Evolutionary conservation across 2,113 vertebrate species (phyloP).

Genomic region (Gavia stellata): DNA sequence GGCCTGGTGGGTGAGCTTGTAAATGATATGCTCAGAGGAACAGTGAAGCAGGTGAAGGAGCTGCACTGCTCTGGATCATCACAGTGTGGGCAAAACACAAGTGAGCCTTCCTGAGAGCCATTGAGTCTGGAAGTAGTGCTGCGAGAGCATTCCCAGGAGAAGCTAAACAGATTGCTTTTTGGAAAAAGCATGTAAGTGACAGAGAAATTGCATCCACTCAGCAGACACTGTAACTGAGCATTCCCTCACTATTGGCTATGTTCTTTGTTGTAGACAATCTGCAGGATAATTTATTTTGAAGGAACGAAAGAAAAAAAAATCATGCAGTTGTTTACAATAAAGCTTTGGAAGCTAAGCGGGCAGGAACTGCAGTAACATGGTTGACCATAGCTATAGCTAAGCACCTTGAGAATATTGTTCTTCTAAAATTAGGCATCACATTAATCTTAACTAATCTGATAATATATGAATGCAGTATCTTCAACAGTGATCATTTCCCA

Average conservation of each 20-base stretch:
- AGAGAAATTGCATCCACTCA: background rate
- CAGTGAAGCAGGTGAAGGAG: background rate
- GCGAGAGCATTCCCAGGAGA: background rate
- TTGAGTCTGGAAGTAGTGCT: background rate
- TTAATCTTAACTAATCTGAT: background rate
- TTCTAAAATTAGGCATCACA: background rate
- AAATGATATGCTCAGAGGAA: accelerated
- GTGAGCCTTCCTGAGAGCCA: background rate
- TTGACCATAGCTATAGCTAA: background rate
- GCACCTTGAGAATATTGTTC: background rate
- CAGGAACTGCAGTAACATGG: background rate
- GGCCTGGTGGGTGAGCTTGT: background rate
- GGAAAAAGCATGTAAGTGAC: background rate
- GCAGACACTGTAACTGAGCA: background rate
- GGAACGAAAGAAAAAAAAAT: background rate
- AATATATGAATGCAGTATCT: background rate
- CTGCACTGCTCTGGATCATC: background rate
- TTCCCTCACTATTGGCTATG: background rate
- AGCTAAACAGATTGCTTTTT: background rate
- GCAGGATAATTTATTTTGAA: background rate
- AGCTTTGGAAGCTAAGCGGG: background rate
- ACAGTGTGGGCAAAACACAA: background rate
- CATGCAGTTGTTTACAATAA: background rate
- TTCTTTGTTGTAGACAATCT: background rate
- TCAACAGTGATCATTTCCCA: background rate